Conservation (phyloP, 2,888 invertebrate genomes). For the Notodonta dromedarius region DNA sequence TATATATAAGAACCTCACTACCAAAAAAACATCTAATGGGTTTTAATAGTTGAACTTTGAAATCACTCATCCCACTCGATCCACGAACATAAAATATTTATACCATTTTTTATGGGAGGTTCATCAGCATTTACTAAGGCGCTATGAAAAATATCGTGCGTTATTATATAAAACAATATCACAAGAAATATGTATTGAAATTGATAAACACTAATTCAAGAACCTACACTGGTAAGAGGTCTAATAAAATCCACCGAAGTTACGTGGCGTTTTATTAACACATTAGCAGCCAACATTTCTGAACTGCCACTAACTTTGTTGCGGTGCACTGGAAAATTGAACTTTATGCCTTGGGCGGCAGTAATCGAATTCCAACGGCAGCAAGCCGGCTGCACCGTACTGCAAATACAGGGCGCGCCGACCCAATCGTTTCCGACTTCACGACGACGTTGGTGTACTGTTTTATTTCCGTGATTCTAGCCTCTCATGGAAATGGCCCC, state of each 20-base stretch:
- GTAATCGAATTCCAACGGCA: conserved; percentile 51
- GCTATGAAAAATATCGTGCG: too few species aligned
- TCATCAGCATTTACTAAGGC: too few species aligned
- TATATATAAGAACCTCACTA: too few species aligned
- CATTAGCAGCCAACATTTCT: conserved; percentile 45
- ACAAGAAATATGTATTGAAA: not conserved
- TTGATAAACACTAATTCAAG: conserved; percentile 12
- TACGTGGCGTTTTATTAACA: conserved; percentile 46
- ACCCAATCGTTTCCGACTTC: conserved; percentile 37
- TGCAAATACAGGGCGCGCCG: conserved; percentile 32
- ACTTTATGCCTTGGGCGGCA: conserved; percentile 52
- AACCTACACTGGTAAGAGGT: conserved; percentile 38
- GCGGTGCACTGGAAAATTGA: conserved; percentile 41
- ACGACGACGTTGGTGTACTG: conserved; percentile 31
- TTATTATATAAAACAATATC: too few species aligned
- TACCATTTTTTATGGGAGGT: too few species aligned
- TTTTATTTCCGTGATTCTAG: conserved; percentile 37
- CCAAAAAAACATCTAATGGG: too few species aligned
- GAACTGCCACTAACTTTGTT: conserved; percentile 53
- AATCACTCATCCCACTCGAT: too few species aligned
- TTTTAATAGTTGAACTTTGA: too few species aligned
- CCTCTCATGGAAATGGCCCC: conserved; percentile 32
- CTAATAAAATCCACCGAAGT: conserved; percentile 35
- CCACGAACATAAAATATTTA: too few species aligned
- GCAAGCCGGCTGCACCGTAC: conserved; percentile 42